phyloP scores from a whole-genome alignment of 2,888 invertebrate genomes.

The Oxystoma pomonae region DNA sequence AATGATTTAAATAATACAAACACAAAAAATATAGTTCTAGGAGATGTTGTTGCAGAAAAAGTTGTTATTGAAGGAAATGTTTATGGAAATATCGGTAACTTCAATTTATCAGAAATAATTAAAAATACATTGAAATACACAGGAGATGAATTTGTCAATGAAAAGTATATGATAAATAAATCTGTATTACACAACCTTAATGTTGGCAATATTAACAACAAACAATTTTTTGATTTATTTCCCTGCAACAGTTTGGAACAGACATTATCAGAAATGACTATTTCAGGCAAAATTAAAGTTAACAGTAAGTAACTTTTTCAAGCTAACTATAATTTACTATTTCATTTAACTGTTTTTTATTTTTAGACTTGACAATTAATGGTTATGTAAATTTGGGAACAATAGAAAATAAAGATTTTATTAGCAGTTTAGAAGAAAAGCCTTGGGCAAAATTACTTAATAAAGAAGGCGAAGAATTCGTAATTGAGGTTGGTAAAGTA shows the following conservation, averaged over 20 bases:
- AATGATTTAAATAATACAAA: constrained; percentile 19
- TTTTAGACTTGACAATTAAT: constrained; percentile 39
- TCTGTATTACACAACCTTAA: constrained; percentile 35
- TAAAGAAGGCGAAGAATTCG: neutral
- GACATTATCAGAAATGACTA: neutral
- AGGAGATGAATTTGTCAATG: constrained; percentile 38
- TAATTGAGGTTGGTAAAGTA: too few species aligned
- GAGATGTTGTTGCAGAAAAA: constrained; percentile 20
- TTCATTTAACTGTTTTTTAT: constrained; percentile 8
- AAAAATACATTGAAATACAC: constrained; percentile 39
- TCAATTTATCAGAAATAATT: constrained; percentile 41
- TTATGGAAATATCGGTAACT: constrained; percentile 38
- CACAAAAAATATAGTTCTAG: constrained; percentile 13
- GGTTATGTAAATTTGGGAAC: constrained; percentile 44
- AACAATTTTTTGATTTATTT: constrained; percentile 35
- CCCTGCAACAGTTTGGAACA: constrained; percentile 29
- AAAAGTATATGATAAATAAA: constrained; percentile 40
- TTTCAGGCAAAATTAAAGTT: constrained; percentile 1
- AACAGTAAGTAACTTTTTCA: neutral
- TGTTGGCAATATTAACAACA: constrained; percentile 42
- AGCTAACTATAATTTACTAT: too few species aligned
- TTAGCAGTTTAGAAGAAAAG: constrained; percentile 17
- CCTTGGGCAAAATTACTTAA: constrained; percentile 15
- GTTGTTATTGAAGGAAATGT: constrained; percentile 37
- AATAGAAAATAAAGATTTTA: constrained; percentile 34